A percentile compares a stretch with the other conserved stretches of the same genome.
Conservation (phyloP, 2,797 vertebrate genomes). For the Brotula barbata region DNA sequence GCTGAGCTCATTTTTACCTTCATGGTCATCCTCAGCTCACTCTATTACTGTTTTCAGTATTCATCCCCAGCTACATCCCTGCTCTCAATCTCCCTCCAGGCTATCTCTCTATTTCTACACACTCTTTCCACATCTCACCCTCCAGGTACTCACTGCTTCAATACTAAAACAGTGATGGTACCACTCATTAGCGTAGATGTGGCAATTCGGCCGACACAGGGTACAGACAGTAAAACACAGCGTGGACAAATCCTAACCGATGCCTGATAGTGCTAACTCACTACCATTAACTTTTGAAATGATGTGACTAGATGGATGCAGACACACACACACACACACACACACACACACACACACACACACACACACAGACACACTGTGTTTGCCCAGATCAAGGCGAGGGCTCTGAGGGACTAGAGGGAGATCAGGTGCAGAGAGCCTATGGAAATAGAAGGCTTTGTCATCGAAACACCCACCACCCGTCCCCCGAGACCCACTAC, state of each 20-base stretch:
- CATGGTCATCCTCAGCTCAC: slow-evolving; percentile 83
- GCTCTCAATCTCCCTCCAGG: slow-evolving; percentile 56
- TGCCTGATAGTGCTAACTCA: slow-evolving; percentile 89
- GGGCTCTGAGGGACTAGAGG: slow-evolving; percentile 88
- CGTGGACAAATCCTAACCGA: slow-evolving; percentile 82
- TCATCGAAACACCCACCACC: slow-evolving; percentile 68
- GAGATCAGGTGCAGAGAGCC: slow-evolving; percentile 87
- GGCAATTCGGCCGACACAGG: slow-evolving; percentile 82
- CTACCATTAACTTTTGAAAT: slow-evolving; percentile 69
- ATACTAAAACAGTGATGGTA: slow-evolving; percentile 74
- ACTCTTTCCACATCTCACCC: slow-evolving; percentile 20
- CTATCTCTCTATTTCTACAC: slow-evolving; percentile 43
- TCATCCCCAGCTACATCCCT: slow-evolving; percentile 34
- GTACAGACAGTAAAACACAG: slow-evolving; percentile 66
- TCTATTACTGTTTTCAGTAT: slow-evolving; percentile 62
- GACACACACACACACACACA: slow-evolving; percentile 61
- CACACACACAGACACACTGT: slow-evolving; percentile 59
- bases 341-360: slow-evolving; percentile 31
- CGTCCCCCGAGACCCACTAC: slow-evolving; percentile 44
- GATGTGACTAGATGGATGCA: slow-evolving; percentile 85
- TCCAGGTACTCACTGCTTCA: slow-evolving; percentile 40
- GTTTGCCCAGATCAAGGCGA: slow-evolving; percentile 93
- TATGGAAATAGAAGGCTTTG: slow-evolving; percentile 81
- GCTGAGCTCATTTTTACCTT: slow-evolving; percentile 79
- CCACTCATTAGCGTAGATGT: slow-evolving; percentile 86